Evolutionary conservation across 1,140 invertebrate species (phyloP), one percentile per base, ranked within the genome.

Genomic region (Zaprionus nigranus): DNA sequence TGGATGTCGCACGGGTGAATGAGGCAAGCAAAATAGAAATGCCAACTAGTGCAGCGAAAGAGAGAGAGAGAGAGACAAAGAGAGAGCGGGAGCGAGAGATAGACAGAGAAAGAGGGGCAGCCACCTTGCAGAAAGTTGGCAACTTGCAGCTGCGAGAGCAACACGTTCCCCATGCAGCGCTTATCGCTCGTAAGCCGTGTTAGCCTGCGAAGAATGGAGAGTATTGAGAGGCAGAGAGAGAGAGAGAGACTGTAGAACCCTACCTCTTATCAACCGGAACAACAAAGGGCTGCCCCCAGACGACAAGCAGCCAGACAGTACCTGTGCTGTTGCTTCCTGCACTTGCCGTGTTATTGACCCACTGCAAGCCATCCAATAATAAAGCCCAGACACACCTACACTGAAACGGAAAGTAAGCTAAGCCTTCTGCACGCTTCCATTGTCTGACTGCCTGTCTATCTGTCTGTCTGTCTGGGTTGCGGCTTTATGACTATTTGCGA

Each of bases 261-360:
- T 51, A 30, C 61, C 30, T 63, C 77, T 82, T 73, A 73, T 85
- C 74, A 75, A 26, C 54, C 68, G 58, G 36, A 68, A 54, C 17
- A 51, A 70, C 57, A 62, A 68, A 60, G 20, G 58, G 38, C 22
- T 26, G 28, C n/a, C n/a, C 26, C 40, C 28, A 68, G 61, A 40
- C 62, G 56, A 20, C 3, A 17, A 7, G 40, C 40, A 46, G 40
- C 40, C 71, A 77, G 49, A 73, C 64, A 78, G 64, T 17, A 65
- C 59, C 61, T 24, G 46, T 24, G 46, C 22, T 0, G n/a, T 17
- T 49, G n/a, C 46, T 49, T 58, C 46, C 57, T 74, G 80, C 83
- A 88, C 83, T 87, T 88, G 84, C 82, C 85, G 88, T 88, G 85
- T 84, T 88, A 79, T 88, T 88, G 84, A 87, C 84, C 84, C 85